These are phyloP conservation scores for Conus canariensis DNA, from an alignment of 2,888 invertebrate species.

Conservation along the genomic window DNA sequence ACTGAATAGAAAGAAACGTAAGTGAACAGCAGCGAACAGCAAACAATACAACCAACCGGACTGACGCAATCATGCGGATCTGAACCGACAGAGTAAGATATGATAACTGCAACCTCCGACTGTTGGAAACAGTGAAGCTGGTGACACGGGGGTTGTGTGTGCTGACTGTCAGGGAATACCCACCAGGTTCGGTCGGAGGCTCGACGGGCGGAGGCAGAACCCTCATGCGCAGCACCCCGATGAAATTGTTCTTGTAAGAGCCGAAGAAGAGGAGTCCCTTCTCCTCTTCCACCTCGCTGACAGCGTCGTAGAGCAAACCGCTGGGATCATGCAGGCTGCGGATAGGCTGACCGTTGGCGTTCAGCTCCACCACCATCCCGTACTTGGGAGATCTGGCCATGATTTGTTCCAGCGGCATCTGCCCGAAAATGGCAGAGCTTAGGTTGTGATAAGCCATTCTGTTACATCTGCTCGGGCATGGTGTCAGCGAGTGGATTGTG, in stretches of 20 bases:
- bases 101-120: too few species aligned
- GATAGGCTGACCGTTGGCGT: conserved; percentile 42
- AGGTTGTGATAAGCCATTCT: too few species aligned
- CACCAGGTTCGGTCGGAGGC: not conserved
- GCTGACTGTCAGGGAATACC: too few species aligned
- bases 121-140: too few species aligned
- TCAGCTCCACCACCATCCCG: conserved; percentile 46
- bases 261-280: conserved; percentile 38
- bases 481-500: not conserved
- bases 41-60: too few species aligned
- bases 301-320: conserved; percentile 18
- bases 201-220: not conserved
- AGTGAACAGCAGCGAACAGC: too few species aligned
- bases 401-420: conserved; percentile 12
- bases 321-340: conserved; percentile 46
- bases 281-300: conserved; percentile 40
- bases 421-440: not conserved
- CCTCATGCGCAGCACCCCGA: conserved; percentile 15
- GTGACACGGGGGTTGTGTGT: too few species aligned
- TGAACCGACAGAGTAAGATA: too few species aligned
- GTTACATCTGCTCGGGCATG: not conserved
- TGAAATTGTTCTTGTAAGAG: conserved; percentile 19
- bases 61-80: too few species aligned
- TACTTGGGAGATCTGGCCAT: conserved; percentile 38
- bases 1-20: too few species aligned